These are phyloP conservation scores for Micropterix aruncella DNA, from an alignment of 2,888 invertebrate species.

Conservation along the genomic window DNA sequence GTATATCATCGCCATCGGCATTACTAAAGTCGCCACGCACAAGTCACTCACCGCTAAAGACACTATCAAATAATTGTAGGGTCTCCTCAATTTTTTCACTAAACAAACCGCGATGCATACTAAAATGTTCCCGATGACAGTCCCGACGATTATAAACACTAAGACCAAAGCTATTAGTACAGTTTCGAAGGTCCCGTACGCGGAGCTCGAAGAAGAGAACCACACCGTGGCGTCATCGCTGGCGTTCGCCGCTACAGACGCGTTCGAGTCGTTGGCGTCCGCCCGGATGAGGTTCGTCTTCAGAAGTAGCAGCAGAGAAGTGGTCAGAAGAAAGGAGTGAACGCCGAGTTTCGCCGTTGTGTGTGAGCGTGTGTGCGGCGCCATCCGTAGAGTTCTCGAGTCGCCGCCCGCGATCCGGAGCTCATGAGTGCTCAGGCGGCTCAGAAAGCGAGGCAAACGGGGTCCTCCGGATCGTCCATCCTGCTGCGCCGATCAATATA, in stretches of 20 bases:
- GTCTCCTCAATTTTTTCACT: conserved; percentile 79
- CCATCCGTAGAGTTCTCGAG: not conserved
- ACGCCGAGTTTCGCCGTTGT: not conserved
- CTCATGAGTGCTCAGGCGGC: too few relatives aligned
- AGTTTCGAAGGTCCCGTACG: conserved; percentile 15
- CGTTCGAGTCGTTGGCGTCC: too few relatives aligned
- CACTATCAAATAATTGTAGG: conserved; percentile 84
- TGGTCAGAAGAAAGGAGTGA: not conserved
- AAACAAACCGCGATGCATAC: conserved; percentile 93
- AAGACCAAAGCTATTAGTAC: conserved; percentile 60
- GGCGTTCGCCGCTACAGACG: too few relatives aligned
- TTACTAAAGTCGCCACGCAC: conserved; percentile 88
- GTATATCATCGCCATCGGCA: conserved; percentile 93
- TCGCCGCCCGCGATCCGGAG: not conserved
- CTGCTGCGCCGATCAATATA: too few relatives aligned
- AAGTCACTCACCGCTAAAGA: conserved; percentile 94
- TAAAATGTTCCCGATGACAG: conserved; percentile 78
- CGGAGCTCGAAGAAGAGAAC: not conserved
- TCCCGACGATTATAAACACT: conserved; percentile 62
- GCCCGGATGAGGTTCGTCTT: not conserved
- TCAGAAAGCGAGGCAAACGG: too few relatives aligned
- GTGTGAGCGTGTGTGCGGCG: not conserved
- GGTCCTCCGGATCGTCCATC: too few relatives aligned
- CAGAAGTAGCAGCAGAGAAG: not conserved
- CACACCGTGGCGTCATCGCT: not conserved